Evolutionary conservation across 2,113 vertebrate genomes (phyloP).

Genomic region (Anguilla rostrata): DNA sequence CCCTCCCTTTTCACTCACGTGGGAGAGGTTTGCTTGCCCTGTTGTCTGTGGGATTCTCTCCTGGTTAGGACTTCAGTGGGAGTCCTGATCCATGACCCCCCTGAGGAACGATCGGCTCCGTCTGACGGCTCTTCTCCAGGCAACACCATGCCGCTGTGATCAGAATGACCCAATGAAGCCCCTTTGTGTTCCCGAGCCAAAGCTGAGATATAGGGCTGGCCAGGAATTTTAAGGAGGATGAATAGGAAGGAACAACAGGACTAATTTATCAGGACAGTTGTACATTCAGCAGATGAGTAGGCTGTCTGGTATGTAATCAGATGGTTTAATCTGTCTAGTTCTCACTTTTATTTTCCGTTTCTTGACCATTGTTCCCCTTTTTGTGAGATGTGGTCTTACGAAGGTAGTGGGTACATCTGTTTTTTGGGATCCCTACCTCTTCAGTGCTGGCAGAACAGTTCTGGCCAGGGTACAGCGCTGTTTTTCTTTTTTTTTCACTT

Average conservation of each 20-base stretch:
- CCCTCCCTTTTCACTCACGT: no score
- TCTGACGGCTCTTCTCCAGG: not conserved
- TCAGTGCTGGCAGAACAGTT: not conserved
- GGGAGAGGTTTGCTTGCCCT: not conserved
- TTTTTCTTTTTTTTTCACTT: no score
- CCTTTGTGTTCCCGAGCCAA: not conserved
- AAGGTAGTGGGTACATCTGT: not conserved
- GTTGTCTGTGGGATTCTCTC: not conserved
- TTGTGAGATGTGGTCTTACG: not conserved
- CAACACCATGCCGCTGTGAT: not conserved
- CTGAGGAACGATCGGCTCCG: not conserved
- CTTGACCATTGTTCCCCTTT: not conserved
- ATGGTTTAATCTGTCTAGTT: not conserved
- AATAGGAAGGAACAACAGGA: not conserved
- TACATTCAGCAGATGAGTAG: not conserved
- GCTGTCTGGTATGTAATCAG: not conserved
- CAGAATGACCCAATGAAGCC: not conserved
- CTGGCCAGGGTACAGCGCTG: no score
- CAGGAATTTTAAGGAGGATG: not conserved
- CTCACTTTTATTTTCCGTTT: not conserved
- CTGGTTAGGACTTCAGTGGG: not conserved
- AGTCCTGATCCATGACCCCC: not conserved
- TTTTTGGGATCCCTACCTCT: not conserved
- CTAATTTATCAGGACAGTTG: slow-evolving; percentile 15
- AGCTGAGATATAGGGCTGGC: not conserved